phyloP scores from a whole-genome alignment of 2,888 invertebrate genomes.

The Ophion costatus region DNA sequence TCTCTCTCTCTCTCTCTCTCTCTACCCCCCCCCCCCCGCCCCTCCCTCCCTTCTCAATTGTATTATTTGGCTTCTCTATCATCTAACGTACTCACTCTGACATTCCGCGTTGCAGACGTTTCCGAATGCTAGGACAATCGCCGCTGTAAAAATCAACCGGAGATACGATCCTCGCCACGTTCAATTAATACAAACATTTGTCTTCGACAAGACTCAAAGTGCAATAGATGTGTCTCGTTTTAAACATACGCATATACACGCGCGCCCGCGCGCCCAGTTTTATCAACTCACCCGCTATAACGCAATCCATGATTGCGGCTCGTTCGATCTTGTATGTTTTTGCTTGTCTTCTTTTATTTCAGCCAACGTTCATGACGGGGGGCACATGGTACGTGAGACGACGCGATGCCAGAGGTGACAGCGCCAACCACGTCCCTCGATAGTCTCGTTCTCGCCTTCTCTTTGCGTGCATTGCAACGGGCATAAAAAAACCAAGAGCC shows the following conservation, averaged over 20 bases:
- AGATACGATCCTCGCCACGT: not conserved
- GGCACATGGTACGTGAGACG: not conserved
- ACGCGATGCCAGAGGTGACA: not conserved
- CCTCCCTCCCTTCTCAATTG: not conserved
- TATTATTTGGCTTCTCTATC: slow-evolving; percentile 50
- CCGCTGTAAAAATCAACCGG: slow-evolving; percentile 77
- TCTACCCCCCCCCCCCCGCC: too few relatives aligned
- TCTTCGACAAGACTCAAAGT: too few relatives aligned
- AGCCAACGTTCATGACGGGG: slow-evolving; percentile 19
- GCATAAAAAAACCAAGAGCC: slow-evolving; percentile 44
- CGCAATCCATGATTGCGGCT: slow-evolving; percentile 66
- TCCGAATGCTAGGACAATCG: slow-evolving; percentile 80
- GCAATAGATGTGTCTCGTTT: too few relatives aligned
- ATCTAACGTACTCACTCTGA: slow-evolving; percentile 78
- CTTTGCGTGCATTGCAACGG: slow-evolving; percentile 43
- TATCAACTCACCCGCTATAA: slow-evolving; percentile 67
- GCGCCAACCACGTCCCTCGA: not conserved
- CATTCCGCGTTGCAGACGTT: slow-evolving; percentile 81
- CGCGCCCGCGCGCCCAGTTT: too few relatives aligned
- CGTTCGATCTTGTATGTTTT: not conserved
- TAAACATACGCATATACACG: too few relatives aligned
- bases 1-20: slow-evolving; percentile 26
- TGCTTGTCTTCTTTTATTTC: slow-evolving; percentile 5
- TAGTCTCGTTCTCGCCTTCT: slow-evolving; percentile 30
- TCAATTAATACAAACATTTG: not conserved